These are phyloP conservation scores for Agonum fuliginosum DNA, from an alignment of 2,888 invertebrate species.

Conservation along the genomic window DNA sequence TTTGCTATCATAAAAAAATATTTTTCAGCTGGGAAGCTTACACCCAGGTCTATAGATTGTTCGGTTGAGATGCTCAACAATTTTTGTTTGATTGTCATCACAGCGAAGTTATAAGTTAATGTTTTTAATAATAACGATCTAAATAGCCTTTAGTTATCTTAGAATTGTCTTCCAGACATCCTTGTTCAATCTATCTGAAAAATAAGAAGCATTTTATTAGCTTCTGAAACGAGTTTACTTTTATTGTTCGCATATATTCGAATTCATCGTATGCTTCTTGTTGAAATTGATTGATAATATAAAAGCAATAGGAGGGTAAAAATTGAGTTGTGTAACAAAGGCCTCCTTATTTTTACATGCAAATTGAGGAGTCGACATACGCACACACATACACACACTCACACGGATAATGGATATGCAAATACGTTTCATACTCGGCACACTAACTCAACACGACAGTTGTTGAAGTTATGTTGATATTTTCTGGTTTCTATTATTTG, in stretches of 20 bases:
- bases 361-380: constrained; percentile 3
- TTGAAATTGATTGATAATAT: constrained; percentile 20
- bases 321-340: constrained; percentile 36
- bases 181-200: too few relatives aligned
- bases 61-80: too few relatives aligned
- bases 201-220: too few relatives aligned
- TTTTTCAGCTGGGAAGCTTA: too few relatives aligned
- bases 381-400: background rate
- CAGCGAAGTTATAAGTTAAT: too few relatives aligned
- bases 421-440: constrained; percentile 30
- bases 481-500: constrained; percentile 33
- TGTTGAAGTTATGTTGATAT: constrained; percentile 36
- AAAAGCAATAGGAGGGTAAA: constrained; percentile 12
- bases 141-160: too few relatives aligned
- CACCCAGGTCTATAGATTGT: too few relatives aligned
- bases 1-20: too few relatives aligned
- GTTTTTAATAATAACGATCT: too few relatives aligned
- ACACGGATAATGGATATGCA: constrained; percentile 29
- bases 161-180: too few relatives aligned
- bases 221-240: too few relatives aligned
- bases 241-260: background rate
- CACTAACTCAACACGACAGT: constrained; percentile 32
- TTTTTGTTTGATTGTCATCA: too few relatives aligned
- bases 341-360: constrained; percentile 33
- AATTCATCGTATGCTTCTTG: background rate